These are phyloP conservation scores for Brevimyrus niger DNA, from an alignment of 2,113 vertebrate species.

Conservation along the genomic window DNA sequence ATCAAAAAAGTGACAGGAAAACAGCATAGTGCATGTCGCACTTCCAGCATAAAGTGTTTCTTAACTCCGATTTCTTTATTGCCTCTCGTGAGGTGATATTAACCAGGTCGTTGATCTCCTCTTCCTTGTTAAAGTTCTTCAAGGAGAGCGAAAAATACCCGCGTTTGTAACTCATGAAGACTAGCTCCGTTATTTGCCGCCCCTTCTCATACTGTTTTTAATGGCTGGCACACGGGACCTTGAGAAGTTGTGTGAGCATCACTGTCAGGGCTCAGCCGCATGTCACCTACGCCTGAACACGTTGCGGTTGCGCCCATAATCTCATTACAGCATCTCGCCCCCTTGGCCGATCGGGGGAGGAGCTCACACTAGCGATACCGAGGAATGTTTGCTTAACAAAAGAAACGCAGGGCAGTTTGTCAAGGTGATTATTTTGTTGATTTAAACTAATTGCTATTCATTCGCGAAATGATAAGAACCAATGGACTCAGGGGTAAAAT, in stretches of 20 bases:
- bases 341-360: slow-evolving; percentile 33
- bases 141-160: not conserved
- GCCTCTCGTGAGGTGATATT: not conserved
- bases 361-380: not conserved
- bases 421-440: slow-evolving; percentile 13
- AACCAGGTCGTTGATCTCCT: not conserved
- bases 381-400: not conserved
- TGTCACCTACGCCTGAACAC: slow-evolving; percentile 42
- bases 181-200: not conserved
- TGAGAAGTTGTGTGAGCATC: slow-evolving; percentile 33
- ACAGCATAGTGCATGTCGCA: not conserved
- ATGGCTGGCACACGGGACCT: slow-evolving; percentile 14
- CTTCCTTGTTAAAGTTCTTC: not conserved
- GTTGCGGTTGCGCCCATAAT: slow-evolving; percentile 38
- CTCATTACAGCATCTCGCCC: slow-evolving; percentile 45
- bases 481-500: not conserved
- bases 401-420: slow-evolving; percentile 8
- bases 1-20: not conserved
- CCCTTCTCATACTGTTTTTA: not conserved
- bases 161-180: not conserved
- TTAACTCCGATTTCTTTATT: not conserved
- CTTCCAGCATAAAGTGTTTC: not conserved
- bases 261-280: slow-evolving; percentile 28
- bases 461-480: not conserved
- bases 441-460: slow-evolving; percentile 10